These are phyloP conservation scores for Platyrinchus mystaceus DNA, from an alignment of 2,797 vertebrate species.

Conservation along the genomic window DNA sequence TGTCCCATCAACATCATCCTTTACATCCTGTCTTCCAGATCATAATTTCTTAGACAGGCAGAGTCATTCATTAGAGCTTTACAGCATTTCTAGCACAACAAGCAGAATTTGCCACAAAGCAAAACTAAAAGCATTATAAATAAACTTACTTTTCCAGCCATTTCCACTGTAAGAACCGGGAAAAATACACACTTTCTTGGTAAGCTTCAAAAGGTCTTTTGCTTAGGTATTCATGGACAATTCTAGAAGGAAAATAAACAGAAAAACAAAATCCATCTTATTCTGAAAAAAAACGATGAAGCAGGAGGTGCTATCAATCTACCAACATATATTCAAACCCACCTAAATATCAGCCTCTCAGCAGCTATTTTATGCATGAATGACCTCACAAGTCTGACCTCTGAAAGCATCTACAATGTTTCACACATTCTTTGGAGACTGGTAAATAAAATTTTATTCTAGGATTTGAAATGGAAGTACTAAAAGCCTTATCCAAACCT, in stretches of 20 bases:
- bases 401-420: neutral
- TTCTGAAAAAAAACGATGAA: neutral
- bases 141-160: conserved; percentile 91
- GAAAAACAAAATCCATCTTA: neutral
- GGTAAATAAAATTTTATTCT: neutral
- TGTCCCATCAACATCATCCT: neutral
- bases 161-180: conserved; percentile 94
- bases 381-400: neutral
- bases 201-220: conserved; percentile 88
- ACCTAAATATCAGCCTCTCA: neutral
- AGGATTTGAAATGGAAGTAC: neutral
- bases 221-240: conserved; percentile 89
- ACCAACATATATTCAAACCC: neutral
- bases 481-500: neutral
- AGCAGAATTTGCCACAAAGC: neutral
- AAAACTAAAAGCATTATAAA: neutral
- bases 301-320: neutral
- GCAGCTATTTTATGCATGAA: neutral
- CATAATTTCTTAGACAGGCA: neutral
- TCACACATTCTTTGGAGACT: neutral
- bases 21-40: neutral
- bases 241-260: conserved; percentile 72
- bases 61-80: neutral
- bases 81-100: neutral
- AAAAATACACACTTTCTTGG: conserved; percentile 90